Percentiles rank a stretch among this genome's conserved stretches.
Evolutionary conservation across 1,140 invertebrate species (phyloP).

Genomic region (Nephila pilipes): DNA sequence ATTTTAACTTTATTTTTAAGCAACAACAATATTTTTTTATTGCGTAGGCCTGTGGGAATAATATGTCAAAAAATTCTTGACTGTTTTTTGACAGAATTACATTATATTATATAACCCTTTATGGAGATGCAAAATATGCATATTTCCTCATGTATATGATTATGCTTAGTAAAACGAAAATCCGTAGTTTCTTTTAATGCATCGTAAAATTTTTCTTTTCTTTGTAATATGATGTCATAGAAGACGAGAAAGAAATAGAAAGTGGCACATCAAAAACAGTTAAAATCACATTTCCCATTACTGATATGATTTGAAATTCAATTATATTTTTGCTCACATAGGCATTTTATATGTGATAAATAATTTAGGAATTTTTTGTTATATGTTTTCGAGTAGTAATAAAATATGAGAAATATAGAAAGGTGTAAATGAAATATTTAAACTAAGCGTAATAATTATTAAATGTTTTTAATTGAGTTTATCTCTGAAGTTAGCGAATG

Average conservation of each 20-base stretch:
- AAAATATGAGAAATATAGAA: too few species aligned
- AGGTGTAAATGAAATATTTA: too few species aligned
- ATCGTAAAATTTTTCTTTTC: background rate
- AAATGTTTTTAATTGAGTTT: too few species aligned
- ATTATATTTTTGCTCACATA: too few species aligned
- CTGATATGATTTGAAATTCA: too few species aligned
- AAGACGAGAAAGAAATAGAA: background rate
- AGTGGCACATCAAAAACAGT: background rate
- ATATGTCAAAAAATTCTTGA: background rate
- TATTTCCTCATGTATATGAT: background rate
- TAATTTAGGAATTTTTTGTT: too few species aligned
- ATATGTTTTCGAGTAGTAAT: too few species aligned
- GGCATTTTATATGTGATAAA: too few species aligned
- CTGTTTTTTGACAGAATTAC: background rate
- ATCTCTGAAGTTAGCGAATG: too few species aligned
- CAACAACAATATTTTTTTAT: background rate
- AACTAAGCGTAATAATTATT: too few species aligned
- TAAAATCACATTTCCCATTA: background rate
- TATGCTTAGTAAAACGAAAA: background rate
- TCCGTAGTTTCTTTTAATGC: background rate
- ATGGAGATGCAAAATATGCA: background rate
- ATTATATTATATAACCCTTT: background rate
- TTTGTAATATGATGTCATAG: too few species aligned
- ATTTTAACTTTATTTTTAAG: slow-evolving; percentile 5
- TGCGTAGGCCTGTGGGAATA: background rate